Evolutionary conservation across 2,113 vertebrate species (phyloP).

Genomic region (Bos javanicus): DNA sequence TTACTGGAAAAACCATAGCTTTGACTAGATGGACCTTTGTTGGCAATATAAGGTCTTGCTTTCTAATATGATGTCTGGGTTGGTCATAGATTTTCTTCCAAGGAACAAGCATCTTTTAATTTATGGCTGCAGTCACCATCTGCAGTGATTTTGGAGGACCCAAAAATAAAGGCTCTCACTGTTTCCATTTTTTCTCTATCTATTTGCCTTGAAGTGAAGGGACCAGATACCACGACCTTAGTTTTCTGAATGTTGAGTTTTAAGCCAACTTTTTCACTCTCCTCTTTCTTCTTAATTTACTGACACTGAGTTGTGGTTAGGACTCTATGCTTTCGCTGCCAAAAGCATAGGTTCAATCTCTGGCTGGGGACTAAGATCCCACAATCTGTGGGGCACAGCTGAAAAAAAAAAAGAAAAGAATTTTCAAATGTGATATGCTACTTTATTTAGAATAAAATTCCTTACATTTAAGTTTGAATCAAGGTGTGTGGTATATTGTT

Average conservation of each 20-base stretch:
- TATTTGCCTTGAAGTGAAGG: background rate
- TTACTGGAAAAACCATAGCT: background rate
- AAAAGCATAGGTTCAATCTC: background rate
- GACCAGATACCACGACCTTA: accelerated
- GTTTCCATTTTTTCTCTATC: background rate
- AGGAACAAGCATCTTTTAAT: background rate
- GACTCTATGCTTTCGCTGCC: background rate
- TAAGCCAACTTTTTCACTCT: background rate
- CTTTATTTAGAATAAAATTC: background rate
- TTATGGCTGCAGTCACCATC: background rate
- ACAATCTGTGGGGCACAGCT: background rate
- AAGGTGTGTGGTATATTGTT: background rate
- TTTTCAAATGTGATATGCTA: background rate
- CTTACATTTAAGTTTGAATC: background rate
- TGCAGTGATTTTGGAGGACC: background rate
- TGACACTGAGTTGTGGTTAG: background rate
- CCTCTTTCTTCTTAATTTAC: background rate
- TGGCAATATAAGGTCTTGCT: background rate
- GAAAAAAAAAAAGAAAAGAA: background rate
- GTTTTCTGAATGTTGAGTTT: background rate
- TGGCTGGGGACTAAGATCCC: background rate
- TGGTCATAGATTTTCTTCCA: background rate
- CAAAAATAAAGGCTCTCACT: background rate
- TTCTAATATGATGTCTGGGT: background rate
- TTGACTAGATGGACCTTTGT: background rate